Base-by-base conservation (phyloP, 2,797 vertebrate genomes). In the Rousettus madagascariensis region DNA sequence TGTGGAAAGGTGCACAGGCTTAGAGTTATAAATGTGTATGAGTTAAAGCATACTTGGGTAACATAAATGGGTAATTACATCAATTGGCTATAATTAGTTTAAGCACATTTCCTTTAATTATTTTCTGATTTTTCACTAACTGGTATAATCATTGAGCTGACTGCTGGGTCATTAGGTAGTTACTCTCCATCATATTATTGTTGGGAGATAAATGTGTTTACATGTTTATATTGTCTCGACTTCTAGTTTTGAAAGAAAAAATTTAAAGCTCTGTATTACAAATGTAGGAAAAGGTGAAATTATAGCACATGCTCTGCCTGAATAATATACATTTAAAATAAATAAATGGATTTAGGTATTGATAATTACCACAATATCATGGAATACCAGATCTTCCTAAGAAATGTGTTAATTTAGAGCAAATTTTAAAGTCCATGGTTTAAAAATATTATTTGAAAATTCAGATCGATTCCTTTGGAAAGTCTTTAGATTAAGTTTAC, bases 41-140 rank as follows among this genome's bases (percentile, higher is more conserved):
- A 84, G 15, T 91, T 88, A 71, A 95, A 85, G 91, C 17, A 80
- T 38, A 63, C 20, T 51, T 61, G 57, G 9, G 38, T 59, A 33
- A 88, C 49, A 88, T 28, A 86, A 96, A 71, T 93, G 41, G 22
- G 1, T 69, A 84, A 82, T 86, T 74, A 72, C 20, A 61, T 69
- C 17, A 66, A 17, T 7, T 65, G 19, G 4, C 68, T 10, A 84
- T 49, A 69, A 65, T 90, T 91, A 79, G 30, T 71, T 82, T 79
- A 90, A 82, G 3, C 5, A 77, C 16, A 51, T 53, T 95, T 83
- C 20, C 22, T 82, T 84, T 71, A 66, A 85, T 72, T 85, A 65
- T 84, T 93, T 96, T 94, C 19, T 88, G 49, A 72, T 90, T 90
- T 90, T 79, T 78, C 22, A 72, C 86, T 74, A 83, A 46, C n/a